Evolutionary conservation across 2,888 invertebrate genomes (phyloP), one percentile per base, ranked within the genome.

Genomic region (Drosophila macrospina): DNA sequence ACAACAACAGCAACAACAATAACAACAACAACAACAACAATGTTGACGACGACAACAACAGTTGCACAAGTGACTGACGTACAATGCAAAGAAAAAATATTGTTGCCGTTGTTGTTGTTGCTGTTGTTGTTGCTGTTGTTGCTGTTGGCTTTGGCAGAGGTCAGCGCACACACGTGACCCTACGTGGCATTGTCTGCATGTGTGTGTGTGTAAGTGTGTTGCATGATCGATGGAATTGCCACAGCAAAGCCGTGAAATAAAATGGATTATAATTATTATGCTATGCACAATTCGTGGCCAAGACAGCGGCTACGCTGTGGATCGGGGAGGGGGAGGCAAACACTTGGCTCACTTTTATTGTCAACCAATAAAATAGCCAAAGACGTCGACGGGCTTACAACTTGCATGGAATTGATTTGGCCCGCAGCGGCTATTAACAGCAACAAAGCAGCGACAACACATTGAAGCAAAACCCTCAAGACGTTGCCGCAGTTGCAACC

Each of bases 101-200:
- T 20, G 20, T 20, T 20, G 20, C 20, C 6, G 28, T 28, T 28
- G 28, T 8, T 28, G 28, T 6, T 5, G 26, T 26, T 5, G 15
- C 42, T 44, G 39, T 55, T 47, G 54, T 24, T 50, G 55, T 20
- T 59, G 50, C 5, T 55, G 24, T 48, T 74, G 55, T 34, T 68
- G 57, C 20, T 59, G 44, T 24, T 65, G 71, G 75, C 74, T 69
- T 68, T 62, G 76, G 63, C 74, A 67, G 79, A 85, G 89, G 89
- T 89, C 89, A 89, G 81, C 89, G 83, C 80, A 84, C 89, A 89
- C 89, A 88, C 85, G 86, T 89, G 89, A 89, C 89, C 90, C 79
- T n/a, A n/a, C n/a, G n/a, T n/a, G n/a, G n/a, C n/a, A n/a, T n/a
- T n/a, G 54, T 15, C 48, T 47, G 65, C 48, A 37, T 50, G 54